Evolutionary conservation across 1,140 invertebrate genomes (phyloP).

Genomic region (Drosophila ananassae): DNA sequence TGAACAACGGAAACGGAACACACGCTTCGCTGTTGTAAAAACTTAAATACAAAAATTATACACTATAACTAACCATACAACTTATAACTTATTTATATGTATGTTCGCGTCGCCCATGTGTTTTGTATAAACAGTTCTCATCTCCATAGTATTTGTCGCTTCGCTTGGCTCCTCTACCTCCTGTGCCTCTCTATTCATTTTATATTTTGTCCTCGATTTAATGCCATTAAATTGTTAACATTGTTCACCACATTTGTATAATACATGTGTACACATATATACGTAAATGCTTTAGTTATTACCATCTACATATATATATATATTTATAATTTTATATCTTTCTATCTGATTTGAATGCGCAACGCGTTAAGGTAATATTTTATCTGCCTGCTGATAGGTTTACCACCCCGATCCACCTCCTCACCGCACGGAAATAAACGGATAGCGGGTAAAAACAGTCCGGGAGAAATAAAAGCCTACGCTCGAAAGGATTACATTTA

Average conservation of each 20-base stretch:
- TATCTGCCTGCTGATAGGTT: slow-evolving; percentile 74
- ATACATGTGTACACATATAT: slow-evolving; percentile 50
- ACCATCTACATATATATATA: slow-evolving; percentile 45
- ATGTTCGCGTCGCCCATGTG: slow-evolving; percentile 44
- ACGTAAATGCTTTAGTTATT: slow-evolving; percentile 47
- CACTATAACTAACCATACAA: slow-evolving; percentile 74
- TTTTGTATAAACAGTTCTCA: slow-evolving; percentile 65
- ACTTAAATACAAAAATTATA: slow-evolving; percentile 79
- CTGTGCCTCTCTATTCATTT: slow-evolving; percentile 18
- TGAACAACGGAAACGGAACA: slow-evolving; percentile 45
- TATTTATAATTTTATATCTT: slow-evolving; percentile 14
- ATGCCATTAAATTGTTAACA: slow-evolving; percentile 80
- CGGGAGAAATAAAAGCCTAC: slow-evolving; percentile 42
- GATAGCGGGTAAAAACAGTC: slow-evolving; percentile 3
- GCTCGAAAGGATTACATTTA: slow-evolving; percentile 16
- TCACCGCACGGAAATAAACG: slow-evolving; percentile 14
- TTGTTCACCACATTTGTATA: slow-evolving; percentile 72
- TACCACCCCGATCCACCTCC: slow-evolving; percentile 24
- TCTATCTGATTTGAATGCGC: slow-evolving; percentile 61
- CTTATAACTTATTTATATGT: slow-evolving; percentile 51
- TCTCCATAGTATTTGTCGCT: slow-evolving; percentile 42
- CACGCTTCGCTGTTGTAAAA: slow-evolving; percentile 62
- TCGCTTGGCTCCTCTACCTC: background rate
- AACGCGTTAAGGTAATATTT: slow-evolving; percentile 80
- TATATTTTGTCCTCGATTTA: slow-evolving; percentile 56